Percentiles rank a stretch among this genome's conserved stretches.
Conservation (phyloP, 2,797 vertebrate species). For the Nothura maculosa region DNA sequence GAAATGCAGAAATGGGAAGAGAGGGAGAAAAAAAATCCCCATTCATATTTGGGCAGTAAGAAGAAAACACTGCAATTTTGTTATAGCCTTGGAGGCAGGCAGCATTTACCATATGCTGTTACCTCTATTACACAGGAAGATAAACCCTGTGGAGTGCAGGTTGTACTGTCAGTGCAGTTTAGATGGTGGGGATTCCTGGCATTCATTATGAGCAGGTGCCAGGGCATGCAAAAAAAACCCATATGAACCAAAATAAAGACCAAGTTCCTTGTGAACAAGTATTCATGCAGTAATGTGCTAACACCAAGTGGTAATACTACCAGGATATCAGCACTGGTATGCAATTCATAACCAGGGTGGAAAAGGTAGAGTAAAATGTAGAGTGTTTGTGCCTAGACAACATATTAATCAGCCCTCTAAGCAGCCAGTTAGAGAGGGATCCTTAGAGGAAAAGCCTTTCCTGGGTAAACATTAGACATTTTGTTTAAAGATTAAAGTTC, state of each 20-base stretch:
- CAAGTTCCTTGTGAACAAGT: background rate
- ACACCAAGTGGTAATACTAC: background rate
- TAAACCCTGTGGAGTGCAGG: background rate
- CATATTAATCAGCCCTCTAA: constrained; percentile 46
- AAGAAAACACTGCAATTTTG: background rate
- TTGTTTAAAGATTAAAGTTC: constrained; percentile 77
- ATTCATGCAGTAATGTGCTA: background rate
- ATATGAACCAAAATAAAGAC: background rate
- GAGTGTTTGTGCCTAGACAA: background rate
- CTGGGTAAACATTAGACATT: constrained; percentile 30
- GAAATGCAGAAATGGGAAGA: background rate
- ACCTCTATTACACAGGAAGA: background rate
- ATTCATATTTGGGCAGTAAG: constrained; percentile 16
- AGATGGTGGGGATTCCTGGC: background rate
- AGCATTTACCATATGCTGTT: constrained; percentile 4
- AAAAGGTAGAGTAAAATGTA: constrained; percentile 20
- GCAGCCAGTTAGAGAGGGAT: constrained; percentile 5
- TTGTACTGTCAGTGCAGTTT: background rate
- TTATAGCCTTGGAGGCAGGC: background rate
- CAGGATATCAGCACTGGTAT: background rate
- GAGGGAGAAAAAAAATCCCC: background rate
- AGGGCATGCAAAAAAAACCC: background rate
- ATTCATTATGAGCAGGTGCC: background rate
- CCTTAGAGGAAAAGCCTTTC: constrained; percentile 53
- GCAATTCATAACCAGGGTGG: constrained; percentile 21